Conservation (phyloP, 1,140 invertebrate species). For the Arctopsyche grandis region DNA sequence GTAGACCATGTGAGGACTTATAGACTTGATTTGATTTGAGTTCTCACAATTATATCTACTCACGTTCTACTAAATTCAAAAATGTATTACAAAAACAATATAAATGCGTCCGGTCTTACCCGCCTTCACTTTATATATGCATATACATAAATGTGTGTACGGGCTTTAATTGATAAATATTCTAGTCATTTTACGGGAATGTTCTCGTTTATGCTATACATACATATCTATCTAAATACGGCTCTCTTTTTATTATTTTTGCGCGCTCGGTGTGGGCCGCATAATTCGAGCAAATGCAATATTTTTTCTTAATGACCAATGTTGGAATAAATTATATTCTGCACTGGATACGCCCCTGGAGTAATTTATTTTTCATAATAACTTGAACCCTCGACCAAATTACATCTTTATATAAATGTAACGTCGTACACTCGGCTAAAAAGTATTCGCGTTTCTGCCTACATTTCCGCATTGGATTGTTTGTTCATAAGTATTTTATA, state of each 20-base stretch:
- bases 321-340: conserved; percentile 35
- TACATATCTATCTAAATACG: neutral
- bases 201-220: neutral
- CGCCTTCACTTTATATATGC: neutral
- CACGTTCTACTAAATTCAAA: too few species aligned
- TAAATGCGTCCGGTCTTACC: too few species aligned
- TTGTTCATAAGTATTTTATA: too few species aligned
- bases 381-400: neutral
- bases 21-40: too few species aligned
- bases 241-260: neutral
- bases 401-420: too few species aligned
- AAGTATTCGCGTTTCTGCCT: conserved; percentile 42
- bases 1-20: too few species aligned
- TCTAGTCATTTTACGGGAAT: too few species aligned
- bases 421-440: too few species aligned
- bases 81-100: too few species aligned
- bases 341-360: conserved; percentile 24
- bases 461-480: too few species aligned
- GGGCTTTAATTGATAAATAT: too few species aligned
- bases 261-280: neutral
- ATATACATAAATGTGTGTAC: neutral
- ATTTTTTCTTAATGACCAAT: conserved; percentile 32
- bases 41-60: too few species aligned
- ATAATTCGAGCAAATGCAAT: conserved; percentile 25
- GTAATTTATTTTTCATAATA: conserved; percentile 47